These are phyloP conservation scores for Apoderus coryli DNA, from an alignment of 2,888 invertebrate genomes.

Conservation along the genomic window DNA sequence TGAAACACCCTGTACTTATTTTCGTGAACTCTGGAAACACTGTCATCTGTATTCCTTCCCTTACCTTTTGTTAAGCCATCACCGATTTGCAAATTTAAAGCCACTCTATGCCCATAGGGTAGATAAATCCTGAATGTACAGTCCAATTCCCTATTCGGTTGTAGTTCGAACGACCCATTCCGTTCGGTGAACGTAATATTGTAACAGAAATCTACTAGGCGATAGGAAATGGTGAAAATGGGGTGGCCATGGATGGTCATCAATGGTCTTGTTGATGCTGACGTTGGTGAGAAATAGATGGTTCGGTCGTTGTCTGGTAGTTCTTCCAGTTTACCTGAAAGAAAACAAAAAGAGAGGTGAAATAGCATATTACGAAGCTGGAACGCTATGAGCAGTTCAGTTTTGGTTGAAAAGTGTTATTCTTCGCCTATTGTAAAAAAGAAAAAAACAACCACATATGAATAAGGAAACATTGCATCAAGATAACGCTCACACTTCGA, in stretches of 20 bases:
- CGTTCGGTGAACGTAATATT: conserved; percentile 48
- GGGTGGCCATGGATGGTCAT: conserved; percentile 47
- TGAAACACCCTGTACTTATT: no score
- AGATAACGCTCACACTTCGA: no score
- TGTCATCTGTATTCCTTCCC: no score
- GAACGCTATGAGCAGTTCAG: no score
- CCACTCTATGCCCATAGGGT: conserved; percentile 54
- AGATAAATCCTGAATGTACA: conserved; percentile 56
- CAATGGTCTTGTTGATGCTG: conserved; percentile 30
- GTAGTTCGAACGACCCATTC: conserved; percentile 52
- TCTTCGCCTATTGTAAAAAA: no score
- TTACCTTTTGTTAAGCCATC: conserved; percentile 25
- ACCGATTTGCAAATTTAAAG: conserved; percentile 45
- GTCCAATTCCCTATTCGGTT: conserved; percentile 41
- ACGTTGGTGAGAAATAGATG: conserved; percentile 38
- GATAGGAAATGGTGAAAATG: conserved; percentile 50
- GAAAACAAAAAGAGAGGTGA: no score
- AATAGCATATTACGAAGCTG: no score
- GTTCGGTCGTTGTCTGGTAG: conserved; percentile 41
- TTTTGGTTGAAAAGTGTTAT: no score
- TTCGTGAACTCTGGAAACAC: no score
- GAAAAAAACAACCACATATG: no score
- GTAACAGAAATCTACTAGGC: conserved; percentile 56
- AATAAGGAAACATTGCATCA: no score
- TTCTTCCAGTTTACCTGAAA: conserved; percentile 52